Evolutionary conservation across 2,888 invertebrate genomes (phyloP).

Genomic region (Hyposoter dolosus): DNA sequence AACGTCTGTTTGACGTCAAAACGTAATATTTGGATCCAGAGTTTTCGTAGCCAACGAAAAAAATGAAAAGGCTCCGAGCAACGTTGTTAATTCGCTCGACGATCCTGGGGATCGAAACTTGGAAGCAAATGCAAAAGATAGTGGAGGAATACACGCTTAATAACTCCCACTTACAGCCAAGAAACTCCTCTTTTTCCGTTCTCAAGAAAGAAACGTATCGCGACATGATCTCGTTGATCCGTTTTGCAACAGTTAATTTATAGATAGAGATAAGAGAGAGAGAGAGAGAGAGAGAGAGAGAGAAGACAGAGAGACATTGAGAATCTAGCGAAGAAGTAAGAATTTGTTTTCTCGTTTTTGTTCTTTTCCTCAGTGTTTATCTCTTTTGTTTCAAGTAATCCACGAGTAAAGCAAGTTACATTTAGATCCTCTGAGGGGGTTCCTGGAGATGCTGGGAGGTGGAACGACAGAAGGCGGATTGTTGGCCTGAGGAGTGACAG

Average conservation of each 20-base stretch:
- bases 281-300: constrained; percentile 19
- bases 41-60: neutral
- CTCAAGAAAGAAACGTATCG: constrained; percentile 67
- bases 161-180: constrained; percentile 41
- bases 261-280: constrained; percentile 71
- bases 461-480: constrained; percentile 85
- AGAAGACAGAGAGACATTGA: constrained; percentile 23
- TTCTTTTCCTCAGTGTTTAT: constrained; percentile 13
- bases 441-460: constrained; percentile 89
- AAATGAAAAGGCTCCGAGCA: neutral
- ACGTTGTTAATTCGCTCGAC: neutral
- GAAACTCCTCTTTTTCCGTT: constrained; percentile 21
- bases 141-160: constrained; percentile 76
- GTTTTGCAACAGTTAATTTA: constrained; percentile 64
- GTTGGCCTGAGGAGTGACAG: constrained; percentile 90
- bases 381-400: constrained; percentile 71
- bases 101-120: constrained; percentile 64
- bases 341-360: neutral
- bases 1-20: neutral
- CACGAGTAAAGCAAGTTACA: constrained; percentile 87
- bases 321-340: constrained; percentile 18
- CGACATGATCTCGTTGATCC: constrained; percentile 72
- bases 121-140: constrained; percentile 78
- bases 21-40: neutral
- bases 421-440: constrained; percentile 93